Evolutionary conservation across 2,888 invertebrate species (phyloP), one percentile per base, ranked within the genome.

Genomic region (Watsonalla binaria): DNA sequence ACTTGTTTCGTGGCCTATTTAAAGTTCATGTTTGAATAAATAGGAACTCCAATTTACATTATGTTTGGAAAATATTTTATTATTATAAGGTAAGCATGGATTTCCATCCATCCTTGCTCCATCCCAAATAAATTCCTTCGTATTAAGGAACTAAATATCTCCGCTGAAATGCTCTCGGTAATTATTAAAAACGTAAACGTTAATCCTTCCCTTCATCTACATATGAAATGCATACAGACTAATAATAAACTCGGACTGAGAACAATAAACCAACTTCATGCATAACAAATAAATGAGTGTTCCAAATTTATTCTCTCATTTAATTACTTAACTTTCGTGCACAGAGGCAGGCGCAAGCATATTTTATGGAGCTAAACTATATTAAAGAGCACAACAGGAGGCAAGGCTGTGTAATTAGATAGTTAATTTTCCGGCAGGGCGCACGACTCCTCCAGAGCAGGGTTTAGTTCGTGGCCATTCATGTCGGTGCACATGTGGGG

Each of bases 401-500:
- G 34, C 58, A 62, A 62, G 62, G 59, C 62, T 34, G 56, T 65
- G 72, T 73, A 74, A 76, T 78, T 73, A 79, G 62, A 67, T 61
- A 68, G 71, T 72, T 75, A 72, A 73, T 72, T 74, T 73, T 68
- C 66, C 66, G 63, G 34, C 78, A 92, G 98, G 74, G 94, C 94
- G 9, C 96, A 97, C 74, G 99, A 99, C 84, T 93, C 94, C 51
- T 98, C 98, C 9, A 93, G 96, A 52, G 93, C 96, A 52, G 99
- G 99, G 47, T 99, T 99, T 91, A 95, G 94, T 80, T 95, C 97
- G 70, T 99, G 99, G 99, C 99, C 99, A 54, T 99, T 99, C 90
- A 99, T 99, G 99, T 98, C 98, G 49, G 98, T 97, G 58, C 99
- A 99, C 86, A 97, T 96, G 80, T 99, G 99, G 99, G 99, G 99